Base-by-base conservation (phyloP, 2,888 invertebrate genomes). In the Lobophora halterata region DNA sequence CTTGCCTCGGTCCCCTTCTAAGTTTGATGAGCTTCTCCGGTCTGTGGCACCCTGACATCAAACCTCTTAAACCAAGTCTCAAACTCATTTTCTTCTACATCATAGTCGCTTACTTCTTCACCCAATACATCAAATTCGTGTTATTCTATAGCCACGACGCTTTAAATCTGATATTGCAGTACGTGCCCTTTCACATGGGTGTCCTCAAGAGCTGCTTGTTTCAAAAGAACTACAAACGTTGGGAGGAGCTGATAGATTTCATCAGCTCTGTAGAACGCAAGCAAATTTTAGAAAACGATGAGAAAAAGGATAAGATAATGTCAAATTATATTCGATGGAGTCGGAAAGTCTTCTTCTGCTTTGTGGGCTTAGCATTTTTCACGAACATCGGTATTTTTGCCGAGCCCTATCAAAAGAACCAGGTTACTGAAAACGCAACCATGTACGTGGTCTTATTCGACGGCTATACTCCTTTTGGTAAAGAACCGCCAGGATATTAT, bases 171-270 rank as follows among this genome's bases (percentile, higher is more conserved):
- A 64, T 80, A 14, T 49, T 80, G 0, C 69, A 77, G 33, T 74
- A 69, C 31, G 70, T 70, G 3, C 79, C 80, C 1, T 80, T 78
- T 40, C 80, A 80, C 34, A 61, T 79, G 49, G 78, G 77, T 0
- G 57, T 77, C 1, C 17, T 71, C 0, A 79, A 79, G 42, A 36
- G 62, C 1, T 67, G 68, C 37, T 65, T 65, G 28, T 79, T 79
- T 28, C 56, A 63, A 36, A 71, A 59, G 39, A 45, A 76, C 41
- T 61, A 71, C 36, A 49, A 53, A 25, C 55, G 44, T 5, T 80
- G 80, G 80, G 46, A 62, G 19, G 49, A 54, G 17, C 31, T 79
- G 1, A 62, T 80, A n/a, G 29, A 40, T 11, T 78, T 62, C 43
- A 61, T 77, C 18, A 76, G 79, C 7, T 35, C 46, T 2, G 49